phyloP scores from a whole-genome alignment of 2,888 invertebrate species.

The Latheticus oryzae region DNA sequence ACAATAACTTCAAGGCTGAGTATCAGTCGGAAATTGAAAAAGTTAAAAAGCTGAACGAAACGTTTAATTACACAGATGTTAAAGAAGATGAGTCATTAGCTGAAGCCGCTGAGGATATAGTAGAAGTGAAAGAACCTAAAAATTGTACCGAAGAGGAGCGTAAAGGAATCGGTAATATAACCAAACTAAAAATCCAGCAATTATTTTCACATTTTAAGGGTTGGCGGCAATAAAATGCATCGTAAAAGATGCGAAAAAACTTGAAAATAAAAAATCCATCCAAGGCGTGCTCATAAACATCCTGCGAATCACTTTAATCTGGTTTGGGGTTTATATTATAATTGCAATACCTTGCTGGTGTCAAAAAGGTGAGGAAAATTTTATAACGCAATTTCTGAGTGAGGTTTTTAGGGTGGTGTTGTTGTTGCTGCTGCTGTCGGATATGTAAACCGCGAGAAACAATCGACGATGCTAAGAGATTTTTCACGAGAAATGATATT shows the following conservation, averaged over 20 bases:
- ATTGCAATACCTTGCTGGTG: constrained; percentile 69
- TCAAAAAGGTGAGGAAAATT: too few species aligned
- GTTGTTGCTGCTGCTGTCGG: constrained; percentile 71
- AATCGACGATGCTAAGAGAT: constrained; percentile 70
- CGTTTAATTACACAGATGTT: constrained; percentile 63
- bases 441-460: constrained; percentile 69
- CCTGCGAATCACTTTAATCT: constrained; percentile 61
- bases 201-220: constrained; percentile 23
- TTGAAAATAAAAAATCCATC: constrained; percentile 47
- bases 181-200: neutral
- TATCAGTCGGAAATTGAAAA: constrained; percentile 64
- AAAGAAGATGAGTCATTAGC: constrained; percentile 62
- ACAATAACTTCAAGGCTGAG: constrained; percentile 64
- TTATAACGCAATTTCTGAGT: neutral
- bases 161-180: constrained; percentile 63
- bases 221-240: constrained; percentile 56
- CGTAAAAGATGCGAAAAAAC: constrained; percentile 58
- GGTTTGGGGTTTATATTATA: constrained; percentile 64
- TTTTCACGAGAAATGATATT: constrained; percentile 69
- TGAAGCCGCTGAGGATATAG: constrained; percentile 60
- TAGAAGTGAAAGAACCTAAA: constrained; percentile 58
- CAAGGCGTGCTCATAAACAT: constrained; percentile 53
- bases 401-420: constrained; percentile 71
- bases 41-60: constrained; percentile 59
- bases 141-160: constrained; percentile 67